phyloP scores from a whole-genome alignment of 1,140 invertebrate genomes.

The Drosophila rufa region DNA sequence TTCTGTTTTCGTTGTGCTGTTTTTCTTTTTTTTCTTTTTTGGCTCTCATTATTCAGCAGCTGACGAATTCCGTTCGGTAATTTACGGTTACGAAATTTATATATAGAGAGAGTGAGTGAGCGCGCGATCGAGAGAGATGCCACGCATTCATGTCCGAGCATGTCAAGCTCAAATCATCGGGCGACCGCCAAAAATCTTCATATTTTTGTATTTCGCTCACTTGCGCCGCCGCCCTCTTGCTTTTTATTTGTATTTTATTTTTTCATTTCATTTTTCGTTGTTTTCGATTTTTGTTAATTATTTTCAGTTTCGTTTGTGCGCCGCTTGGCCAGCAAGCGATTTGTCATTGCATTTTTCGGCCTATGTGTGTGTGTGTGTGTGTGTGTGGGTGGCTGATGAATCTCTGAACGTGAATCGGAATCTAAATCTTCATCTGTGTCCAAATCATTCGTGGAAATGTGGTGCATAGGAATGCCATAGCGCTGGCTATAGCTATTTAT shows the following conservation, averaged over 20 bases:
- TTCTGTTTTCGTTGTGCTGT: constrained; percentile 11
- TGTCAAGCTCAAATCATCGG: constrained; percentile 52
- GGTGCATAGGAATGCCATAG: constrained; percentile 50
- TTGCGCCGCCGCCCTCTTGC: not conserved
- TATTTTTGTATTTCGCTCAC: constrained; percentile 28
- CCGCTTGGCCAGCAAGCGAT: constrained; percentile 17
- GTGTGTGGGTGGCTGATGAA: constrained; percentile 17
- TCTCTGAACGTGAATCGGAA: constrained; percentile 11
- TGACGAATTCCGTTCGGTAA: constrained; percentile 76
- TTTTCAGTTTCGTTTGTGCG: constrained; percentile 49
- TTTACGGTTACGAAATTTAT: constrained; percentile 75
- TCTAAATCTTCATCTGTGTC: constrained; percentile 15
- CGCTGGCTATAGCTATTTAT: constrained; percentile 71
- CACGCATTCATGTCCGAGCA: constrained; percentile 49
- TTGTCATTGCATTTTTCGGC: constrained; percentile 47
- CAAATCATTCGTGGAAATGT: constrained; percentile 48
- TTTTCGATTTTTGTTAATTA: constrained; percentile 44
- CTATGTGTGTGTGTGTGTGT: not conserved
- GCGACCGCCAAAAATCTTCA: constrained; percentile 57
- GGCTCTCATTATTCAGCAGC: constrained; percentile 50
- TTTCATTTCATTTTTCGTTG: constrained; percentile 18
- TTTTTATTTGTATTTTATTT: constrained; percentile 20
- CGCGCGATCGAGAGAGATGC: constrained; percentile 5
- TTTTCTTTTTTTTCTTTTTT: constrained; percentile 31
- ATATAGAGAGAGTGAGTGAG: constrained; percentile 4